These are phyloP conservation scores for Dendrolimus houi DNA, from an alignment of 2,888 invertebrate species.

Conservation along the genomic window DNA sequence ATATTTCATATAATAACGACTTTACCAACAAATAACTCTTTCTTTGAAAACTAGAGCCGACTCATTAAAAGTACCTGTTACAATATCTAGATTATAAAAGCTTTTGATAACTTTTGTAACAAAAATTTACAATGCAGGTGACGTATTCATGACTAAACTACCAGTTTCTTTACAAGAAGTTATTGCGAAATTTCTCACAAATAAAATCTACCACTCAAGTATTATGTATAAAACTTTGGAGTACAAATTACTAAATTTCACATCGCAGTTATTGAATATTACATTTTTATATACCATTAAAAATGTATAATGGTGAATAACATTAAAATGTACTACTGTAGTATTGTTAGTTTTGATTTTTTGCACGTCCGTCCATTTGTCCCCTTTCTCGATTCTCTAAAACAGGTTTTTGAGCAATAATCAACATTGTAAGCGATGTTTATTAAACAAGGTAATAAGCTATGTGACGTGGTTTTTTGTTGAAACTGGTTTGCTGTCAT, in stretches of 20 bases:
- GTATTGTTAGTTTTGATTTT: conserved; percentile 54
- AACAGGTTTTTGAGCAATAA: conserved; percentile 52
- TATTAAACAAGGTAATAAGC: conserved; percentile 72
- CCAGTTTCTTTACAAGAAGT: conserved; percentile 2
- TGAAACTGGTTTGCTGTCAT: conserved; percentile 26
- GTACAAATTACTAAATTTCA: conserved; percentile 57
- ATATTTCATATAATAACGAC: no score
- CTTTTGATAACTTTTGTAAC: conserved; percentile 6
- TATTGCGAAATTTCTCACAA: conserved; percentile 41
- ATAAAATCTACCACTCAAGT: conserved; percentile 11
- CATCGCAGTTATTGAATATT: conserved; percentile 45
- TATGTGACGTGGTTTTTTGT: conserved; percentile 29
- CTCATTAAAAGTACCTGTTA: background rate
- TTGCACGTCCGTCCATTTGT: conserved; percentile 40
- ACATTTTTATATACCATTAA: conserved; percentile 59
- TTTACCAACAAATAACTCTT: background rate
- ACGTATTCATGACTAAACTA: conserved; percentile 2
- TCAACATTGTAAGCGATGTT: conserved; percentile 70
- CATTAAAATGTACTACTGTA: conserved; percentile 63
- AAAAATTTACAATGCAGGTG: conserved; percentile 6
- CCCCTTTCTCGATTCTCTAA: conserved; percentile 26
- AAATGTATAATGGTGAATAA: conserved; percentile 47
- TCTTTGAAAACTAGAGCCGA: background rate
- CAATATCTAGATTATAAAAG: conserved; percentile 2
- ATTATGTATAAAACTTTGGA: conserved; percentile 27